These are phyloP conservation scores for Morone chrysops DNA, from an alignment of 2,113 vertebrate genomes.

Conservation along the genomic window DNA sequence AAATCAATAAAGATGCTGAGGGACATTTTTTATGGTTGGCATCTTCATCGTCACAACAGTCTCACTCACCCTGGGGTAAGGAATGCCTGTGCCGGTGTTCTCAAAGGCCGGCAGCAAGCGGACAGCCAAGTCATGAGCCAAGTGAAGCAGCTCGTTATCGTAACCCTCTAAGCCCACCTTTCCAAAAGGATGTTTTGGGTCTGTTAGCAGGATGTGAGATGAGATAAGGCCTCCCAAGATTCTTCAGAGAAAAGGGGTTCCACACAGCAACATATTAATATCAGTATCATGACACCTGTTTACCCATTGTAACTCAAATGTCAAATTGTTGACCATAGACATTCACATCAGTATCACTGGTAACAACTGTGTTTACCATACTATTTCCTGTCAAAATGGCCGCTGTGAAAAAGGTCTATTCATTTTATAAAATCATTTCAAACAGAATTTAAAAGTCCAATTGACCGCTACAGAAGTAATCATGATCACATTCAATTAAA, in stretches of 20 bases:
- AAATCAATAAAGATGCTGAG: not conserved
- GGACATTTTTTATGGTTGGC: not conserved
- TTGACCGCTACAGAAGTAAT: not conserved
- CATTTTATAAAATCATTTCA: not conserved
- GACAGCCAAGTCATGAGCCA: constrained; percentile 96
- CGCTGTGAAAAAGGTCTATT: too few species aligned
- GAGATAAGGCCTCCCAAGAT: constrained; percentile 97
- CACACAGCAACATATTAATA: not conserved
- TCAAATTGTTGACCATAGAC: not conserved
- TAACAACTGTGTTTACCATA: too few species aligned
- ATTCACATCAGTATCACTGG: too few species aligned
- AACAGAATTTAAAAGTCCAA: not conserved
- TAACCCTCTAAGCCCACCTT: constrained; percentile 91
- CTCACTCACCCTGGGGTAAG: constrained; percentile 91
- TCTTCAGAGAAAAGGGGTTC: constrained; percentile 73
- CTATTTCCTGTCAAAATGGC: too few species aligned
- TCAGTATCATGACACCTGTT: not conserved
- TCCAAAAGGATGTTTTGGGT: constrained; percentile 94
- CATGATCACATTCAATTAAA: not conserved
- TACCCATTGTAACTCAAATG: not conserved
- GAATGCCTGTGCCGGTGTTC: constrained; percentile 98
- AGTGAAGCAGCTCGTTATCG: constrained; percentile 93
- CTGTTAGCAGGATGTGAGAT: constrained; percentile 96
- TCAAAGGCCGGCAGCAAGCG: constrained; percentile 97
- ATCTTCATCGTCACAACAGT: not conserved